phyloP scores from a whole-genome alignment of 1,140 invertebrate species.

The Polypedilum vanderplanki region DNA sequence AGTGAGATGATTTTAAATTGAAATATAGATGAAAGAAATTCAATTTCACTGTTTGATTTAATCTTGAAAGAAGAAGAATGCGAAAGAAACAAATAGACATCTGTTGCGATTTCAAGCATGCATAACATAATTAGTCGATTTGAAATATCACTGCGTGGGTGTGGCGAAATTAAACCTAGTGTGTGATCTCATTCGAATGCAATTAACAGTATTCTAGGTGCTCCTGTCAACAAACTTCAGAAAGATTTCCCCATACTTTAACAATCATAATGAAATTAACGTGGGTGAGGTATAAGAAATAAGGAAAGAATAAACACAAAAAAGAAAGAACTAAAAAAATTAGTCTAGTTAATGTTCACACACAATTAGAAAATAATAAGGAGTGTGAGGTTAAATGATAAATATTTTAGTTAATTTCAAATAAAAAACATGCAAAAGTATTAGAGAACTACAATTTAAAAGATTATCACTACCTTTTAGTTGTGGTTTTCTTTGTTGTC shows the following conservation, averaged over 20 bases:
- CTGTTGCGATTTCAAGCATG: too few species aligned
- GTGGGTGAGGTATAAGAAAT: neutral
- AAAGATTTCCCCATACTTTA: neutral
- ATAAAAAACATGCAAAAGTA: neutral
- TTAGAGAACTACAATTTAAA: neutral
- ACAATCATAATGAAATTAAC: neutral
- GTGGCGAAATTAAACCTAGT: neutral
- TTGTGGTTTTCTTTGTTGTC: constrained; percentile 24
- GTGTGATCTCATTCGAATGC: neutral
- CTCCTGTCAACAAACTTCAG: neutral
- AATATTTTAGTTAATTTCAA: neutral
- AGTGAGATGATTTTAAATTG: too few species aligned
- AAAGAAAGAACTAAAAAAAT: neutral
- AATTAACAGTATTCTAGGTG: neutral
- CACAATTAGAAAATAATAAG: neutral
- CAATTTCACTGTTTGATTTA: too few species aligned
- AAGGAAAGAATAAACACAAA: neutral
- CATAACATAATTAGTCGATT: neutral
- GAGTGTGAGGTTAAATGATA: neutral
- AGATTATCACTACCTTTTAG: neutral
- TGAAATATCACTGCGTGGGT: neutral
- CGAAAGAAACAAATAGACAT: too few species aligned
- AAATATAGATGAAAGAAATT: too few species aligned
- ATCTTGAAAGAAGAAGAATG: too few species aligned
- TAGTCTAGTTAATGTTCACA: neutral